A percentile compares a stretch with the other conserved stretches of the same genome.
These are phyloP conservation scores for Aselliscus stoliczkanus DNA, from an alignment of 2,797 vertebrate species.

Conservation along the genomic window DNA sequence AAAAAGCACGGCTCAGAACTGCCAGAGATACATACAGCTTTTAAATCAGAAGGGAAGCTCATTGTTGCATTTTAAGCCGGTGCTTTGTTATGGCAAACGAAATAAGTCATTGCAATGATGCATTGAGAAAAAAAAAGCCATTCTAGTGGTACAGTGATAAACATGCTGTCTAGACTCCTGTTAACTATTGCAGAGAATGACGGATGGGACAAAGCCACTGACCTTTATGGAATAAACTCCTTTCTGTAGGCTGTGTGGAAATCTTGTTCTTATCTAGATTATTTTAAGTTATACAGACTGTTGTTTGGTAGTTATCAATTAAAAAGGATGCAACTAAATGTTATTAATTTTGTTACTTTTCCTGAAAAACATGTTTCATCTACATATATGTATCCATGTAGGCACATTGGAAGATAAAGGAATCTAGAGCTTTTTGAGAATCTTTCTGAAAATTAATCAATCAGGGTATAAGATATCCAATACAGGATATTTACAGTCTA, in stretches of 20 bases:
- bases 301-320: constrained; percentile 21
- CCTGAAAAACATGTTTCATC: not conserved
- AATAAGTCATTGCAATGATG: not conserved
- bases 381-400: not conserved
- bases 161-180: constrained; percentile 41
- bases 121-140: constrained; percentile 30
- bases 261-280: constrained; percentile 48
- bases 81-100: constrained; percentile 38
- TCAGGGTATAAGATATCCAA: not conserved
- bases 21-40: constrained; percentile 48
- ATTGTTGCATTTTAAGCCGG: constrained; percentile 31
- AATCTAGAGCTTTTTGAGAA: not conserved
- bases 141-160: constrained; percentile 53
- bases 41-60: constrained; percentile 56
- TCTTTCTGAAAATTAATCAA: constrained; percentile 38
- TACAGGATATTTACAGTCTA: not conserved
- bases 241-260: constrained; percentile 57
- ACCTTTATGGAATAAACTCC: constrained; percentile 71
- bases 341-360: not conserved
- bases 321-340: not conserved
- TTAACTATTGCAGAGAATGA: constrained; percentile 61
- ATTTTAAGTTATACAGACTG: constrained; percentile 25
- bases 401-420: not conserved
- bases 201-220: constrained; percentile 48
- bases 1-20: constrained; percentile 47